Evolutionary conservation across 2,113 vertebrate genomes (phyloP).

Genomic region (Castor canadensis): DNA sequence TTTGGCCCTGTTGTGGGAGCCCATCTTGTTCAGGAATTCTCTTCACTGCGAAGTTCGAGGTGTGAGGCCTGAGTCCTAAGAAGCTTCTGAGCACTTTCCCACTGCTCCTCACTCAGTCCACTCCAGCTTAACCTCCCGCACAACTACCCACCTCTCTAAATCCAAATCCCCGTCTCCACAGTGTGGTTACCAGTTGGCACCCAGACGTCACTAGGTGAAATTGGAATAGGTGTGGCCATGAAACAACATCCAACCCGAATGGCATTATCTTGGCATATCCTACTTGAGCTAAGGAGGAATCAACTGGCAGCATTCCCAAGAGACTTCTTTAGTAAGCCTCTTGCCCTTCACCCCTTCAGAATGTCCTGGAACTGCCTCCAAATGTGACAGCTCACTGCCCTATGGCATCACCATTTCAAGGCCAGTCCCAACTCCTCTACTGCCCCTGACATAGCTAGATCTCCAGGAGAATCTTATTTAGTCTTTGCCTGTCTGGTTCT

Average conservation of each 20-base stretch:
- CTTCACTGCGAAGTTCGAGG: slow-evolving; percentile 83
- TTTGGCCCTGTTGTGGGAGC: slow-evolving; percentile 78
- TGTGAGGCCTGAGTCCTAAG: slow-evolving; percentile 88
- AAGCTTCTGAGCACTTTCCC: slow-evolving; percentile 84
- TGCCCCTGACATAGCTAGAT: slow-evolving; percentile 81
- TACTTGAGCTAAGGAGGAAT: slow-evolving; percentile 89
- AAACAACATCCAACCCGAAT: background rate
- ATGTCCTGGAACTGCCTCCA: slow-evolving; percentile 87
- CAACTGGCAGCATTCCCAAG: slow-evolving; percentile 82
- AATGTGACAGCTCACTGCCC: slow-evolving; percentile 60
- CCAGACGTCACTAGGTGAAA: slow-evolving; percentile 71
- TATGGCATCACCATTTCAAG: fast-evolving
- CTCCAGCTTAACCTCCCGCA: slow-evolving; percentile 87
- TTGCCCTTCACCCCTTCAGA: slow-evolving; percentile 83
- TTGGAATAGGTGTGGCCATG: background rate
- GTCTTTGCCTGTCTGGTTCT: slow-evolving; percentile 81
- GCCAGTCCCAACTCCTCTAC: background rate
- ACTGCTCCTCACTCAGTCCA: slow-evolving; percentile 82
- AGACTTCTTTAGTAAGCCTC: slow-evolving; percentile 81
- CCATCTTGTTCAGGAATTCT: slow-evolving; percentile 87
- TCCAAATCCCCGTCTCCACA: slow-evolving; percentile 29
- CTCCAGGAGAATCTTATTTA: slow-evolving; percentile 82
- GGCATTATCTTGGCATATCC: slow-evolving; percentile 69
- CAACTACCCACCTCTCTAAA: slow-evolving; percentile 82
- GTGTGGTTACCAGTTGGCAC: slow-evolving; percentile 70